Conservation (phyloP, 1,140 invertebrate species). For the Drosophila quadrilineata region DNA sequence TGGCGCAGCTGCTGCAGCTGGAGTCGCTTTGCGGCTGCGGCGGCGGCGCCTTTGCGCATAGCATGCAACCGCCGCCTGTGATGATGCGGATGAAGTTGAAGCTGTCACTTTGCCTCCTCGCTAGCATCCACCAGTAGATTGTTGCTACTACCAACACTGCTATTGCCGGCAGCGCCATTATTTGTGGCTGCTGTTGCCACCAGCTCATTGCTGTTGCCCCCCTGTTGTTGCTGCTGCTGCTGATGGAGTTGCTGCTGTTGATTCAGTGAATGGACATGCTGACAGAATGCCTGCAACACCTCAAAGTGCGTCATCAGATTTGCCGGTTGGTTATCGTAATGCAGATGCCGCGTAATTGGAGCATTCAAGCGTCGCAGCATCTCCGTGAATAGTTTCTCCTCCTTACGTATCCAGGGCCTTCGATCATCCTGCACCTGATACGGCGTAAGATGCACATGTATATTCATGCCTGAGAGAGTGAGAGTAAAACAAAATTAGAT, state of each 20-base stretch:
- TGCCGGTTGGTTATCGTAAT: constrained; percentile 85
- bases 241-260: constrained; percentile 61
- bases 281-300: constrained; percentile 84
- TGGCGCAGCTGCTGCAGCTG: constrained; percentile 65
- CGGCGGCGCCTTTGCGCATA: constrained; percentile 64
- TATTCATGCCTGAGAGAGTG: constrained; percentile 82
- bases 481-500: not conserved
- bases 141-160: constrained; percentile 47
- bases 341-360: constrained; percentile 84
- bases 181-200: constrained; percentile 23
- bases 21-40: constrained; percentile 57
- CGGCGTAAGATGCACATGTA: constrained; percentile 91
- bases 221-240: constrained; percentile 43
- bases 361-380: constrained; percentile 85
- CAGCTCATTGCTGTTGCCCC: constrained; percentile 30
- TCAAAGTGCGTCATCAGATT: constrained; percentile 88
- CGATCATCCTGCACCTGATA: constrained; percentile 90
- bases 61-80: constrained; percentile 74
- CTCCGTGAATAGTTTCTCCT: constrained; percentile 89
- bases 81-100: constrained; percentile 70
- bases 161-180: constrained; percentile 44
- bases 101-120: constrained; percentile 80
- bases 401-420: constrained; percentile 90
- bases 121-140: constrained; percentile 58
- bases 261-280: constrained; percentile 74